Conservation (phyloP, 2,113 vertebrate genomes). For the Arvicanthis niloticus region DNA sequence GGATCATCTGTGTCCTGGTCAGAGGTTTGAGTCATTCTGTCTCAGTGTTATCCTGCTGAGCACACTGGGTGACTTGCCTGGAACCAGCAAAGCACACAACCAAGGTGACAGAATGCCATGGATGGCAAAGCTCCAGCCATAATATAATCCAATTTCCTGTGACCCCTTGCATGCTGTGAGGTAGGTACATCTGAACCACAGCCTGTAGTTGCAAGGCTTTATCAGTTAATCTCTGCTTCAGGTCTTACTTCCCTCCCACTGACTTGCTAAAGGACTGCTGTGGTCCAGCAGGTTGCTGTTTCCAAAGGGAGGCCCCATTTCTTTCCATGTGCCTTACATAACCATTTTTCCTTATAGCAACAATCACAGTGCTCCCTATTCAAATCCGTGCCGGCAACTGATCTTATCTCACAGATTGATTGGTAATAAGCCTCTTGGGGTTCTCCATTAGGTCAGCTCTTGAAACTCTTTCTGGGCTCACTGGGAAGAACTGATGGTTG, state of each 20-base stretch:
- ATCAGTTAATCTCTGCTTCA: not conserved
- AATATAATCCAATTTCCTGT: not conserved
- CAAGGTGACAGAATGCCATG: not conserved
- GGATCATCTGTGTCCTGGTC: not conserved
- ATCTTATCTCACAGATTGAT: constrained; percentile 32
- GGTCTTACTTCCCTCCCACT: not conserved
- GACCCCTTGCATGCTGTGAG: not conserved
- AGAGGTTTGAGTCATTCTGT: not conserved
- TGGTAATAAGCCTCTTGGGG: not conserved
- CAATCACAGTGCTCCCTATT: constrained; percentile 27
- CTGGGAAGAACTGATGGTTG: not conserved
- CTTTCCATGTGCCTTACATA: not conserved
- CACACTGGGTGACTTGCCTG: not conserved
- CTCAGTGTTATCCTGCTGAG: not conserved
- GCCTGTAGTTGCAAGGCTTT: not conserved
- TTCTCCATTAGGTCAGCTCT: not conserved
- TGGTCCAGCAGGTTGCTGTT: not conserved
- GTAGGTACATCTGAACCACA: not conserved
- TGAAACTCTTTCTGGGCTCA: constrained; percentile 22
- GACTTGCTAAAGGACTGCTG: not conserved
- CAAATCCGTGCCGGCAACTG: not conserved
- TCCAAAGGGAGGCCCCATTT: not conserved
- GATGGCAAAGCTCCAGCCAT: not conserved
- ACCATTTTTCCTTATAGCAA: not conserved
- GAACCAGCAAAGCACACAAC: not conserved